Base-by-base conservation (phyloP, 64 coral and sea anemone genomes). In the Porites australiensis region DNA sequence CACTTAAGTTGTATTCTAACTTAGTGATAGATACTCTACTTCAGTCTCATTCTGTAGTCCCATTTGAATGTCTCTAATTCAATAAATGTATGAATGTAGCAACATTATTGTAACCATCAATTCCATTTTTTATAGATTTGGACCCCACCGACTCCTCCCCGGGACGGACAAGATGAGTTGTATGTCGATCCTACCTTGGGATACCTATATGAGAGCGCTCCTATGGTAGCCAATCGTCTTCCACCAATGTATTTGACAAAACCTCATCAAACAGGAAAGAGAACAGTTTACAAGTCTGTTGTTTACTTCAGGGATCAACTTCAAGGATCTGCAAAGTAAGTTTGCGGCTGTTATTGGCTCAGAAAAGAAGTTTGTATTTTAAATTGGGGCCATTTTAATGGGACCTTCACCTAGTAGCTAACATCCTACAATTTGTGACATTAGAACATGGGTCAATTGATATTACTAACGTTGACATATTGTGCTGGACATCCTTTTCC, bases 81-180 rank as follows among this genome's bases (percentile, higher is more conserved):
- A 37, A 37, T 0, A 37, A 37, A 0, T 37, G 27, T 37, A 37
- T 37, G 27, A 37, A 37, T 37, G 27, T 37, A 37, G 1, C 27
- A 37, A 37, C 27, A 37, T 37, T 37, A 37, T 37, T 37, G 27
- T 37, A 37, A 37, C 0, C 1, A 37, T 37, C 27, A 44, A 57
- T 72, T 74, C 46, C 14, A 2, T 47, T 50, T 66, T 10, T 69
- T 57, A 3, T 72, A 99, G 98, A 94, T 99, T 65, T 99, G 98
- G 98, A 94, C 94, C 12, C 98, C 98, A 46, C 98, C 98, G 16
- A 99, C 98, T 47, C 98, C 98, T 89, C 98, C 98, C 49, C 67
- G 89, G 47, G 98, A 99, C 60, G 94, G 93, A 18, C 76, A 95
- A 72, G 94, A 96, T 90, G 98, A 99, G 7, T 9, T 91, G 50